Evolutionary conservation across 2,113 vertebrate genomes (phyloP), one percentile per base, ranked within the genome.

Genomic region (Muntiacus reevesi): DNA sequence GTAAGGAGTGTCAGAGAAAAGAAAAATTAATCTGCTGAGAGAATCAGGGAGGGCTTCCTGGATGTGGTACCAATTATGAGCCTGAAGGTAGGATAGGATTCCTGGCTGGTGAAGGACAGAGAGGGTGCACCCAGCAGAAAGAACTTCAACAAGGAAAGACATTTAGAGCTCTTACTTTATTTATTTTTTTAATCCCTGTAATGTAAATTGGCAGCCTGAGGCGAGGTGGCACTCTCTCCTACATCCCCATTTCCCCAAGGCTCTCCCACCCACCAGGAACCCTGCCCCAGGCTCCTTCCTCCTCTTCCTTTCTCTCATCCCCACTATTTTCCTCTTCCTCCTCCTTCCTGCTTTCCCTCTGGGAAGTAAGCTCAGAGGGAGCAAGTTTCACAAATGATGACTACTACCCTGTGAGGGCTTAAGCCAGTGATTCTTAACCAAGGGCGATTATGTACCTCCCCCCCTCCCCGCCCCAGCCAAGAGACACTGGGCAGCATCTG

Each of bases 41-140:
- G 57, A 85, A 87, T 89, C 93, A 47, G 19, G 84, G 92, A 94
- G 67, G 94, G 30, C 95, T 97, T 97, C 96, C 81, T 59, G 89
- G 60, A 79, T n/a, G 78, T 50, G 36, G 82, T 76, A 43, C 50
- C 82, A 54, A 21, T 30, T 12, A 3, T 15, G 19, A 91, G 79
- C 13, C 45, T 11, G 60, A 82, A 43, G 40, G 54, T 83, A 92
- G 43, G 85, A 3, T 12, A 62, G 27, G 43, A 78, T 67, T 47
- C 40, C 50, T 45, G 17, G 47, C 19, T 9, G 81, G 43, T 54
- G 57, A 59, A 83, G 62, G 50, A 33, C 19, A 14, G 97, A 55
- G 33, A 92, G 36, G 60, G 25, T 6, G 27, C 11, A 23, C 21
- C 40, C 43, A 45, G 47, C 0, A 23, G 88, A 50, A 89, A 50